Evolutionary conservation across 1,140 invertebrate species (phyloP), one percentile per base, ranked within the genome.

Genomic region (Chelonus insularis): DNA sequence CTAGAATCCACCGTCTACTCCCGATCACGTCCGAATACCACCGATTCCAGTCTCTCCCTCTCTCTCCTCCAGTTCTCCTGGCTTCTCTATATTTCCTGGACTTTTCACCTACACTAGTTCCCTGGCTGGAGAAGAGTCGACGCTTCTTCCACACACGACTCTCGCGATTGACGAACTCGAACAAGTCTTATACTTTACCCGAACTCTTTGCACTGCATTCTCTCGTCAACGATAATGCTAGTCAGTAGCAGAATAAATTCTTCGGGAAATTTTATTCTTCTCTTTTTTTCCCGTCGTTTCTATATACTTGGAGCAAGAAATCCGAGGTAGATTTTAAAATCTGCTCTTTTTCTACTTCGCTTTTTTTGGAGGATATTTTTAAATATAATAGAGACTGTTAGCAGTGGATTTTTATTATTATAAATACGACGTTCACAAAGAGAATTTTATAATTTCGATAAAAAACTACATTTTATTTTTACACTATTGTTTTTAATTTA

Each of bases 11-110:
- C 54, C 72, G 74, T 72, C 58, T 52, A 68, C 69, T 65, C 60
- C 72, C 74, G 76, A 77, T 69, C 61, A 62, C 21, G 39, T 68
- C 56, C 74, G 75, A 72, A 68, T 55, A 63, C 32, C 50, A 55
- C 63, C 72, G 72, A 71, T 66, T 60, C 65, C 11, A 37, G 29
- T 51, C 37, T 58, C 32, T 48, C 37, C 5, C 45, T 34, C 9
- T 23, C 36, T 39, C 21, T 23, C 21, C 11, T 11, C 12, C 8
- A 4, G 11, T 48, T 1, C 6, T 8, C 39, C 7, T 14, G 20
- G 12, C 52, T 39, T n/a, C 34, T 48, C 18, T 25, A 14, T 7
- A n/a, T 25, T 23, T 25, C 1, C 6, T 52, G 12, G 23, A 5
- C n/a, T 52, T 51, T 34, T 62, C 51, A 5, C 12, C 11, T 25